Evolutionary conservation across 2,113 vertebrate genomes (phyloP).

Genomic region (Salvelinus namaycush): DNA sequence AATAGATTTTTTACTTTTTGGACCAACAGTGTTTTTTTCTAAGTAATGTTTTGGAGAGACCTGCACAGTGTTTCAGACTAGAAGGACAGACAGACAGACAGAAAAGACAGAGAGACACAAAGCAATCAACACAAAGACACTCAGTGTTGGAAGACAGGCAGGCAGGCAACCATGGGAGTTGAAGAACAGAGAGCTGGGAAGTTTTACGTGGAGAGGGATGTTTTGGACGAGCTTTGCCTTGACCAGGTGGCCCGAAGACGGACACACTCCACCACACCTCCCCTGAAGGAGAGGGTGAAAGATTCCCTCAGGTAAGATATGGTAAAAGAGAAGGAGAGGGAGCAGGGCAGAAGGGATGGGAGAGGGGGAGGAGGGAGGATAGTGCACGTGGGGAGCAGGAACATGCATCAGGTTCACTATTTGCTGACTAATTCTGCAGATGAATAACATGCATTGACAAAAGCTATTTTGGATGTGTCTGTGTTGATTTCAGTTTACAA

Average conservation of each 20-base stretch:
- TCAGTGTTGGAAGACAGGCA: not conserved
- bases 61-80: not conserved
- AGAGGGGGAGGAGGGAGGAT: constrained; percentile 21
- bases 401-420: not conserved
- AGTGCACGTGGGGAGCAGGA: not conserved
- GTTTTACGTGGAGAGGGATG: constrained; percentile 58
- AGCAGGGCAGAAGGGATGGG: not conserved
- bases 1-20: not conserved
- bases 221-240: constrained; percentile 78
- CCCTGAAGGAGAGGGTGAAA: constrained; percentile 49
- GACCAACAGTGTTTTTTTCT: not conserved
- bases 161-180: constrained; percentile 20
- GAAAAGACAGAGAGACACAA: not conserved
- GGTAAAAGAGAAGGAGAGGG: not conserved
- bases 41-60: not conserved
- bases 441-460: not conserved
- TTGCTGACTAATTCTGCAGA: not conserved
- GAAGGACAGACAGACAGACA: not conserved
- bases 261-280: constrained; percentile 28
- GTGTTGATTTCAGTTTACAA: not conserved
- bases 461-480: not conserved
- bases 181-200: not conserved
- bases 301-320: constrained; percentile 49
- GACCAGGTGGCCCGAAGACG: constrained; percentile 75
- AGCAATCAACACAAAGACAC: not conserved